Evolutionary conservation across 2,113 vertebrate genomes (phyloP).

Genomic region (Cnemophilus loriae): DNA sequence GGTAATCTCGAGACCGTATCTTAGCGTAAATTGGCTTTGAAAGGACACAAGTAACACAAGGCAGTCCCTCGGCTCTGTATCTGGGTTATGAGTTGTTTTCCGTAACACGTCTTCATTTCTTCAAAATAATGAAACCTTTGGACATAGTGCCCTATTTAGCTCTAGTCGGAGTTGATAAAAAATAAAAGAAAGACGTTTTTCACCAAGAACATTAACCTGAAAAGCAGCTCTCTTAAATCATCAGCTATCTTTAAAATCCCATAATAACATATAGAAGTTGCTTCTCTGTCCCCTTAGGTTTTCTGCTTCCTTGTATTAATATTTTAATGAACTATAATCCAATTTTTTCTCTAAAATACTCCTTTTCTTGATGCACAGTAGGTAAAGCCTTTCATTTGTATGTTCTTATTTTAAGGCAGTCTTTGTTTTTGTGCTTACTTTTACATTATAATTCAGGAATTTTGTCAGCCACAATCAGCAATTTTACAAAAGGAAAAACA

Average conservation of each 20-base stretch:
- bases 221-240: background rate
- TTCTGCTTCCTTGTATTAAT: accelerated
- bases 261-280: accelerated
- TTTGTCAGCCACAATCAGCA: background rate
- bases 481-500: background rate
- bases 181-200: accelerated
- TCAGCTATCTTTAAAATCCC: background rate
- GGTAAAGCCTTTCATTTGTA: accelerated
- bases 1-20: accelerated
- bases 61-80: background rate
- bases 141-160: background rate
- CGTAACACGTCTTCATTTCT: background rate
- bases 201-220: background rate
- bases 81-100: background rate
- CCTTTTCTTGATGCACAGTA: accelerated
- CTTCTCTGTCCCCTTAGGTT: background rate
- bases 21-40: background rate
- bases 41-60: conserved; percentile 10
- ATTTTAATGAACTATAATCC: background rate
- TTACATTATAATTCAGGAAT: background rate
- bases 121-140: background rate
- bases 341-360: background rate
- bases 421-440: background rate
- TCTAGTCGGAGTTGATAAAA: background rate
- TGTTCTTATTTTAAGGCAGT: background rate